These are phyloP conservation scores for Rhagoletis pomonella DNA, from an alignment of 1,140 invertebrate genomes.

Conservation along the genomic window DNA sequence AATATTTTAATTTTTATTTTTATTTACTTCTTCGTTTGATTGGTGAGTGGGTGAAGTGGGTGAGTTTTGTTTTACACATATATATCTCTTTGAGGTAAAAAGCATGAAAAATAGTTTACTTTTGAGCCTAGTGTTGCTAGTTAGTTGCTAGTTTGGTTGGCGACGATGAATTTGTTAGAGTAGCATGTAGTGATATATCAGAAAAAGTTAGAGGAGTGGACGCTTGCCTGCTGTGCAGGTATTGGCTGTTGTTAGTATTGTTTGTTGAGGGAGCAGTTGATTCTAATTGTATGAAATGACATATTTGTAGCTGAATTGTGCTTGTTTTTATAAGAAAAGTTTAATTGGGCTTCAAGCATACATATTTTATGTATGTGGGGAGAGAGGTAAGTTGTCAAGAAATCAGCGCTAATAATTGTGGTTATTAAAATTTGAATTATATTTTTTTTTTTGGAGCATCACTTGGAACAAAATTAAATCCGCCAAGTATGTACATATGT, in stretches of 20 bases:
- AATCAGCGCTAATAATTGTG: background rate
- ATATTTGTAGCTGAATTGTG: background rate
- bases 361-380: background rate
- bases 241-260: background rate
- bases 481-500: too few relatives aligned
- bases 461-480: too few relatives aligned
- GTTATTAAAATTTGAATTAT: too few relatives aligned
- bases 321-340: background rate
- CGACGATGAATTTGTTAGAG: background rate
- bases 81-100: background rate
- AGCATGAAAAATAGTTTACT: background rate
- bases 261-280: background rate
- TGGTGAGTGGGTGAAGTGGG: constrained; percentile 47
- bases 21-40: constrained; percentile 43
- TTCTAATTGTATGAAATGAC: too few relatives aligned
- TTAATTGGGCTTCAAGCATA: background rate
- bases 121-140: background rate
- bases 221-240: background rate
- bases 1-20: constrained; percentile 58
- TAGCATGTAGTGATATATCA: background rate
- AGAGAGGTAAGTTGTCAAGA: background rate
- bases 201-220: too few relatives aligned
- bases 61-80: constrained; percentile 16
- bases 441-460: too few relatives aligned
- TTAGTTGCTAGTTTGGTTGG: background rate